Percentiles rank a stretch among this genome's conserved stretches.
phyloP scores from a whole-genome alignment of 92 coral and sea anemone genomes.

The Porites rus region DNA sequence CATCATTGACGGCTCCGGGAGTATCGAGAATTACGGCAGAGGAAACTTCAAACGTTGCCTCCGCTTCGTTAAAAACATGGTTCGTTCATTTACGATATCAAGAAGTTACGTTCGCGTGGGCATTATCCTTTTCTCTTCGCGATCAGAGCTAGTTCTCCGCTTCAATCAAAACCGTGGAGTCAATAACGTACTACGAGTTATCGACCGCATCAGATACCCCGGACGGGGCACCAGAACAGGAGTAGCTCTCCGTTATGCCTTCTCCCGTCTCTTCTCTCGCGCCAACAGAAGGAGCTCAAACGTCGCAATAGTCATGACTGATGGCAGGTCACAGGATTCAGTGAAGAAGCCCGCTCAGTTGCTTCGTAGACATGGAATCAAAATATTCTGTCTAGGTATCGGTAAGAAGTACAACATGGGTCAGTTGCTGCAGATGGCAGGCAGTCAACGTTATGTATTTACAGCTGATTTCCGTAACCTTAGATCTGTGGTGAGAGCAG shows the following conservation, averaged over 20 bases:
- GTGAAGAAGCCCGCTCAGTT: slow-evolving; percentile 60
- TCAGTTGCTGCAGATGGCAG: slow-evolving; percentile 66
- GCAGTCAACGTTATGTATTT: slow-evolving; percentile 55
- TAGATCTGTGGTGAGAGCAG: slow-evolving; percentile 69
- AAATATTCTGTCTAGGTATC: slow-evolving; percentile 67
- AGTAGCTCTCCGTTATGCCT: slow-evolving; percentile 47
- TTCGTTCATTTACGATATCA: slow-evolving; percentile 71
- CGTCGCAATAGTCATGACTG: slow-evolving; percentile 85
- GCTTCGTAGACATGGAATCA: slow-evolving; percentile 73
- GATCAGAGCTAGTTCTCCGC: slow-evolving; percentile 48
- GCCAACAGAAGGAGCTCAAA: slow-evolving; percentile 41
- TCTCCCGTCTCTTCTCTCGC: slow-evolving; percentile 51
- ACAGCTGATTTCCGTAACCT: slow-evolving; percentile 66
- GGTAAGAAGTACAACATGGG: slow-evolving; percentile 68
- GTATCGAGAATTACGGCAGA: slow-evolving; percentile 71
- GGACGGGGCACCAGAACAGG: slow-evolving; percentile 79
- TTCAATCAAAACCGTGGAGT: slow-evolving; percentile 51
- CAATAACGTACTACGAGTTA: slow-evolving; percentile 27
- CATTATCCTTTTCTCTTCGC: slow-evolving; percentile 65
- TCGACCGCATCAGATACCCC: slow-evolving; percentile 72
- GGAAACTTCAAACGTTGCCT: slow-evolving; percentile 85
- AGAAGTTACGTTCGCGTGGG: slow-evolving; percentile 67
- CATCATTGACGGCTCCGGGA: slow-evolving; percentile 88
- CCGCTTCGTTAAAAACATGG: slow-evolving; percentile 73
- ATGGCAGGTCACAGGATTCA: slow-evolving; percentile 67